phyloP scores from a whole-genome alignment of 30 jellyfish, hydroid and myxozoan genomes.

The Phacellophora camtschatica region DNA sequence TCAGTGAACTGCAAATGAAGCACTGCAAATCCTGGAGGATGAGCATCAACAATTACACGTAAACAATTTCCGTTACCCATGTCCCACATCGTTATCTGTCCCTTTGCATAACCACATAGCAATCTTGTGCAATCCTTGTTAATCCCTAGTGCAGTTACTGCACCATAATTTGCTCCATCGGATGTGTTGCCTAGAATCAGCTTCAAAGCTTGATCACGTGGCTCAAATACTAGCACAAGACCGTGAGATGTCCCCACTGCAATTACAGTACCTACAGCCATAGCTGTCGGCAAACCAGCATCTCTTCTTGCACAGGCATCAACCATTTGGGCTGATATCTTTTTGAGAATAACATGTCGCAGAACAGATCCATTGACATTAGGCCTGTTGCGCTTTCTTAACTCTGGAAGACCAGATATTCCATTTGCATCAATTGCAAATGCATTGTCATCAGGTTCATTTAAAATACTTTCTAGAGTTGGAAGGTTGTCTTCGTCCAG shows the following conservation, averaged over 20 bases:
- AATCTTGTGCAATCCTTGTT: constrained; percentile 91
- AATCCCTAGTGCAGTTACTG: constrained; percentile 98
- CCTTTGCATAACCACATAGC: constrained; percentile 97
- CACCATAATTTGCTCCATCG: constrained; percentile 98
- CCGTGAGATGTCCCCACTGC: constrained; percentile 99
- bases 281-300: constrained; percentile 98
- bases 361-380: constrained; percentile 85
- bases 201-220: constrained; percentile 94
- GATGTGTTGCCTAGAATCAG: constrained; percentile 82
- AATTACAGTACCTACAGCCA: constrained; percentile 87
- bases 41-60: constrained; percentile 97
- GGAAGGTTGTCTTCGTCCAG: constrained; percentile 83
- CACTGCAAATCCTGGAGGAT: constrained; percentile 96
- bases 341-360: constrained; percentile 93
- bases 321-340: constrained; percentile 89
- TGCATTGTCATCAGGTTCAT: constrained; percentile 74
- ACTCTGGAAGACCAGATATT: constrained; percentile 71
- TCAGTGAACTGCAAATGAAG: constrained; percentile 98
- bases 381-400: constrained; percentile 61
- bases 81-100: constrained; percentile 99
- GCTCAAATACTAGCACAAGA: constrained; percentile 92
- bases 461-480: constrained; percentile 84
- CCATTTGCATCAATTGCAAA: constrained; percentile 65
- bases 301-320: constrained; percentile 98
- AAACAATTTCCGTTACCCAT: constrained; percentile 83